phyloP scores from a whole-genome alignment of 1,140 invertebrate genomes.

The Nasonia giraulti region DNA sequence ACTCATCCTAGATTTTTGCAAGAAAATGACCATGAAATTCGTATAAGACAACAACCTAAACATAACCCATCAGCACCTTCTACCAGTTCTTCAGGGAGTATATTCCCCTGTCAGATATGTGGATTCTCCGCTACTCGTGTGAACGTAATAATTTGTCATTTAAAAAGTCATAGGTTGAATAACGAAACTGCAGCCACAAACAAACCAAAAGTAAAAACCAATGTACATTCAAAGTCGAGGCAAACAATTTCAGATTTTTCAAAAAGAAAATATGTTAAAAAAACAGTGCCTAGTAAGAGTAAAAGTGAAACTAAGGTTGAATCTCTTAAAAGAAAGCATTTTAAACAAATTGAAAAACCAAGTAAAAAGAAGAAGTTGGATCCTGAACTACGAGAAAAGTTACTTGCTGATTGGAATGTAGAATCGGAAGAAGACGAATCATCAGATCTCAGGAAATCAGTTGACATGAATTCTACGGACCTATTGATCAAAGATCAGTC shows the following conservation, averaged over 20 bases:
- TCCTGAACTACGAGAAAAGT: slow-evolving; percentile 67
- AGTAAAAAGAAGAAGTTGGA: slow-evolving; percentile 70
- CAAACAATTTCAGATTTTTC: slow-evolving; percentile 65
- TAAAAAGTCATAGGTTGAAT: slow-evolving; percentile 77
- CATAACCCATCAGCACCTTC: slow-evolving; percentile 60
- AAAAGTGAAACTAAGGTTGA: slow-evolving; percentile 59
- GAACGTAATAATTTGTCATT: slow-evolving; percentile 82
- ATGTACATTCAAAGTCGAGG: slow-evolving; percentile 56
- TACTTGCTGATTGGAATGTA: slow-evolving; percentile 72
- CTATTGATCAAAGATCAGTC: slow-evolving; percentile 57
- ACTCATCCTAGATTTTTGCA: slow-evolving; percentile 75
- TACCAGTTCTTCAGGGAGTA: slow-evolving; percentile 62
- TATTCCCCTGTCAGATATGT: slow-evolving; percentile 80
- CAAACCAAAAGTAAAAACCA: slow-evolving; percentile 54
- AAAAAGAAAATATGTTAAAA: slow-evolving; percentile 72
- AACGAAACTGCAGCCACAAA: slow-evolving; percentile 49
- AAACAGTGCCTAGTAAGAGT: slow-evolving; percentile 57
- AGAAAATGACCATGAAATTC: slow-evolving; percentile 79
- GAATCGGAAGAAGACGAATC: slow-evolving; percentile 53
- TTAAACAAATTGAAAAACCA: slow-evolving; percentile 62
- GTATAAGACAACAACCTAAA: slow-evolving; percentile 70
- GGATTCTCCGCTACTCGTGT: slow-evolving; percentile 79
- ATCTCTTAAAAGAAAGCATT: slow-evolving; percentile 63
- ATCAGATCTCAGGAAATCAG: slow-evolving; percentile 20
- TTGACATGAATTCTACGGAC: not conserved